Evolutionary conservation across 2,113 vertebrate species (phyloP), one percentile per base, ranked within the genome.

Genomic region (Xenotilapia caudafasciata): DNA sequence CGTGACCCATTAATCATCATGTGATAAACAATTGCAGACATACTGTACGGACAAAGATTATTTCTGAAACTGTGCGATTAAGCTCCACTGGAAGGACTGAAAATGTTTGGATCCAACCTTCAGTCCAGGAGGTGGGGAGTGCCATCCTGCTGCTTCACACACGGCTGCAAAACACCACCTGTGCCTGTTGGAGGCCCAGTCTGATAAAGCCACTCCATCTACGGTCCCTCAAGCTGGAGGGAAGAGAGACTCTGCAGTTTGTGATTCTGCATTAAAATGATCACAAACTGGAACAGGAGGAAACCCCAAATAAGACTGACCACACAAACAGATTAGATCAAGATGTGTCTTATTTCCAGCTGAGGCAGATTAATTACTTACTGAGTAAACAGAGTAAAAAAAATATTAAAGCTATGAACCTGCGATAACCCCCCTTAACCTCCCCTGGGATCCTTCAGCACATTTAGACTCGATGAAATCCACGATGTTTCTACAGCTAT

Each of bases 331-430:
- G 1, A 15, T 70, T 42, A 70, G 65, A 45, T 1, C 38, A 45
- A 45, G n/a, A 21, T 5, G 13, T 75, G 1, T 0, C 5, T 45
- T 26, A 0, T 62, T 73, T 0, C 21, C 21, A 11, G 5, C 68
- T 45, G 14, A 73, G 68, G 40, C 8, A 73, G 21, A 45, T 45
- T 15, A 73, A 73, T 73, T 73, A 26, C 68, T 26, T 26, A 0
- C 5, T 3, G 40, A 17, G 13, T 73, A 45, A 17, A 10, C 13
- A 26, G 68, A 73, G 21, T 45, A 26, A 70, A 73, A 68, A 23
- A 26, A 1, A n/a, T 0, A 45, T 10, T 10, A 73, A 73, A 28
- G 68, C 21, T 0, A 73, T 17, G 21, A 45, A 26, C 40, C 7
- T 26, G 14, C 1, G 4, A 0, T 26, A 45, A 47, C 8, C 5